Evolutionary conservation across 2,888 invertebrate genomes (phyloP), one percentile per base, ranked within the genome.

Genomic region (Epinotia nisella): DNA sequence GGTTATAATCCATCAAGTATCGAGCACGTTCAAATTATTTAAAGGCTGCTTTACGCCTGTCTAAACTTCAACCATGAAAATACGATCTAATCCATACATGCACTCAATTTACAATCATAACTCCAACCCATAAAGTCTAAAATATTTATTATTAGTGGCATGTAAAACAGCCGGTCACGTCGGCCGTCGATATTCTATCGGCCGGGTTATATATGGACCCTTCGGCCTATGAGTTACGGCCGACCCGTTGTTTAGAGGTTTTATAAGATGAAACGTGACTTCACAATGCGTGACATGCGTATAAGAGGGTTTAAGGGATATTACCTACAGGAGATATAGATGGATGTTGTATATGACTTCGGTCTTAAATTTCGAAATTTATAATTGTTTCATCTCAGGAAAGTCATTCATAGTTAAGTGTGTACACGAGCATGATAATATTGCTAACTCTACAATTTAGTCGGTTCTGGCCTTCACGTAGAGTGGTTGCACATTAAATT

Each of bases 171-270:
- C 13, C 55, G 55, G 65, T 65, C 65, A 55, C 65, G 65, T 55
- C 65, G 65, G 4, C 35, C 67, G 58, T 17, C 58, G 67, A 67
- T 59, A 59, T 59, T 67, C 66, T 56, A 67, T 67, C 58, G 67
- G 67, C 35, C 21, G 21, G 11, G 39, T 29, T 45, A 67, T 67
- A 58, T 67, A 67, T 67, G 67, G 49, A 67, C 56, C 70, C 70
- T 21, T n/a, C 58, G 17, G 82, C 80, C 81, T 81, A 85, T 85
- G 85, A 86, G 78, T 84, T 84, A 87, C 81, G 78, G 77, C 78
- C 75, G 76, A 79, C 70, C 75, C 75, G 70, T 76, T 76, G 76
- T 78, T 79, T 81, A 79, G 77, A 76, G 81, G 82, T 81, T 80
- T 58, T 67, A 58, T 58, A 67, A 67, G 67, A 49, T 45, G 67